phyloP scores from a whole-genome alignment of 2,888 invertebrate species.

The Drosophila vallismaia region DNA sequence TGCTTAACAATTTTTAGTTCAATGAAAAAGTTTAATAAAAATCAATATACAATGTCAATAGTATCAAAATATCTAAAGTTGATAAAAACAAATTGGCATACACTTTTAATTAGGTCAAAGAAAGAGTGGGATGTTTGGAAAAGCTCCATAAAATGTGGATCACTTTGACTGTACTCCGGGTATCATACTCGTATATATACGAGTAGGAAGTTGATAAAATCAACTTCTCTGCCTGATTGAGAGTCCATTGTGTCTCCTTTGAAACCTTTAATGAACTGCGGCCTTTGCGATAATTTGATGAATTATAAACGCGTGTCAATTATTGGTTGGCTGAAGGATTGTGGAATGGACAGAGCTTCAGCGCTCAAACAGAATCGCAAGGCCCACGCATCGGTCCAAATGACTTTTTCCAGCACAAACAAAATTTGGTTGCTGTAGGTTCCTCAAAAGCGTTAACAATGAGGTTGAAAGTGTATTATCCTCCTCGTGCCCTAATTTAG shows the following conservation, averaged over 20 bases:
- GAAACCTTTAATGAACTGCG: background rate
- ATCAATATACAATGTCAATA: background rate
- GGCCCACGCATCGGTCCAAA: background rate
- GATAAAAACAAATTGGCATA: background rate
- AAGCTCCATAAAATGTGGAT: background rate
- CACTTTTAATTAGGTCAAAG: background rate
- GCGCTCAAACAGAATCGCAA: background rate
- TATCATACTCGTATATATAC: no score
- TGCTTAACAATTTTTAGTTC: background rate
- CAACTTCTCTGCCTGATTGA: no score
- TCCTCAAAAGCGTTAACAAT: background rate
- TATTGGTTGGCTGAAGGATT: background rate
- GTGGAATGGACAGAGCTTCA: background rate
- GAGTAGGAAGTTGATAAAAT: no score
- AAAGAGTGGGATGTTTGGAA: background rate
- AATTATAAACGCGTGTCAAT: slow-evolving; percentile 1
- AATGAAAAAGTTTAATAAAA: background rate
- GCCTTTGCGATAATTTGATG: background rate
- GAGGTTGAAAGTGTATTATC: no score
- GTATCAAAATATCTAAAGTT: background rate
- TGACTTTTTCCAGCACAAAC: background rate
- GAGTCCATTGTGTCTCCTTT: background rate
- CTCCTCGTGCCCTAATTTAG: no score
- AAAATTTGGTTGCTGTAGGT: background rate
- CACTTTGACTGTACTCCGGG: background rate